Base-by-base conservation (phyloP, 1,140 invertebrate genomes). In the Hylaeus volcanicus region DNA sequence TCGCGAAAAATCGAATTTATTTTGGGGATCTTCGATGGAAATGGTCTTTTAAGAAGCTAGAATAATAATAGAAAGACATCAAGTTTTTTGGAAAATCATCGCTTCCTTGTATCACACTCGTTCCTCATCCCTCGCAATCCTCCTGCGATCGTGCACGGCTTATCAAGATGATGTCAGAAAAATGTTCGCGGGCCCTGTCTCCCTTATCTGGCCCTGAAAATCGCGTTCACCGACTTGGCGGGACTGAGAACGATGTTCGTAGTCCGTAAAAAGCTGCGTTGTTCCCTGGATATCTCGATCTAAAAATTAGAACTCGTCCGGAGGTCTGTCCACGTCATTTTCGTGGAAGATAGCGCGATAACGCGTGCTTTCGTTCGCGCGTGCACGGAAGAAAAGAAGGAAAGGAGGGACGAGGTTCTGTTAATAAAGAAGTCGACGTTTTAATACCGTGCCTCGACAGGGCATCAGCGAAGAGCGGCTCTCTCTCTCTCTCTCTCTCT, bases 401-500 rank as follows among this genome's bases (percentile, higher is more conserved):
- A 84, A 26, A 66, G 74, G 68, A 84, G 69, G 63, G 72, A 81
- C 60, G 69, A 74, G 81, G 51, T 84, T 90, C 84, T 65, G 88
- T 92, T 92, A 92, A 92, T 92, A 92, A 92, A 92, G 91, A 91
- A 92, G 91, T 91, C 89, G 88, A 90, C 90, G 90, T 92, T 92
- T 92, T 91, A 92, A 92, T 91, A 88, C 87, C 74, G 87, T 78
- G 69, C 76, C 88, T 87, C 87, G 90, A 91, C 89, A 88, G 89
- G 87, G 79, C 82, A 79, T 77, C 88, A 72, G 87, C 85, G 85
- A 90, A 87, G 83, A 5, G 65, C 63, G 55, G 53, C 51, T 68
- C 60, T 69, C 65, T 73, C 56, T 79, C 66, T 45, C 53, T 80
- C 56, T 79, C 66, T 45, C 53, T 80, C 60, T 69, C 65, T 73